Conservation (phyloP, 2,113 vertebrate species). For the Mionectes macconnelli region DNA sequence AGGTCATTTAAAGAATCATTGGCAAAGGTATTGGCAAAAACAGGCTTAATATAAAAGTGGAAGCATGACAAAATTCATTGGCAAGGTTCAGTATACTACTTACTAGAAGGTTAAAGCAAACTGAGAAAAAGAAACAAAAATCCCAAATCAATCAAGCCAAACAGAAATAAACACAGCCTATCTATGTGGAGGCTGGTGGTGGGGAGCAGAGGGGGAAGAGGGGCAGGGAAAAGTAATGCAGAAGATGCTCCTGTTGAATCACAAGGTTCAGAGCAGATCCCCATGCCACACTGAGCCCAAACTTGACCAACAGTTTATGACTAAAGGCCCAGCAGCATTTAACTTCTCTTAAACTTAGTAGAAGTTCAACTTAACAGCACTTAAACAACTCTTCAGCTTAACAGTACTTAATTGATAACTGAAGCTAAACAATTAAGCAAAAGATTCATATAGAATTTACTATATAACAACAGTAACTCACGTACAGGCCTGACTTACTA, state of each 20-base stretch:
- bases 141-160: not conserved
- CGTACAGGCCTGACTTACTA: not conserved
- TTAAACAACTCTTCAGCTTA: not conserved
- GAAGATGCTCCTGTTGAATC: not conserved
- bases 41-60: not conserved
- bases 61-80: not conserved
- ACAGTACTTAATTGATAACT: not conserved
- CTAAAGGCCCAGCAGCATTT: not conserved
- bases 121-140: not conserved
- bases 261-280: not conserved
- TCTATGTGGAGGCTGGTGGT: too few relatives aligned
- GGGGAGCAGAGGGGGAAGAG: too few relatives aligned
- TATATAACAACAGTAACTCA: accelerated
- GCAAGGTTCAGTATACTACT: not conserved
- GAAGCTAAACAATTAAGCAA: not conserved
- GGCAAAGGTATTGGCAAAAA: not conserved
- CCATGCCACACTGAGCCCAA: not conserved
- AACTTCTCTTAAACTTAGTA: not conserved
- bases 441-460: not conserved
- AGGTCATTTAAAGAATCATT: not conserved
- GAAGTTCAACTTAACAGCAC: too few relatives aligned
- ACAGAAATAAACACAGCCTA: not conserved
- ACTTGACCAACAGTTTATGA: not conserved
- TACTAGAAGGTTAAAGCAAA: not conserved
- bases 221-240: not conserved